A percentile compares a stretch with the other conserved stretches of the same genome.
These are phyloP conservation scores for Tetramorium alpestre DNA, from an alignment of 1,140 invertebrate genomes.

Conservation along the genomic window DNA sequence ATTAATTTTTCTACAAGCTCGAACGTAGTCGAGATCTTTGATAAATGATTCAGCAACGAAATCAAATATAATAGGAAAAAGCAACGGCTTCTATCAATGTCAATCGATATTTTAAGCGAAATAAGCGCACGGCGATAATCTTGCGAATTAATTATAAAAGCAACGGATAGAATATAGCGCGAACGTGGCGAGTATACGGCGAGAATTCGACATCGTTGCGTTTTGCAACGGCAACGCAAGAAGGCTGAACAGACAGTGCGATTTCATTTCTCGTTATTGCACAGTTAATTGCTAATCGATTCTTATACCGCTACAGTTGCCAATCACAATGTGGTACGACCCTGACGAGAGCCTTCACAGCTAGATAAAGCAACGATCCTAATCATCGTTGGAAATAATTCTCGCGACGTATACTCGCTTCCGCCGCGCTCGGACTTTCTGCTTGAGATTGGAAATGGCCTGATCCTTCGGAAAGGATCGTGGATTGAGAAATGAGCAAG, in stretches of 20 bases:
- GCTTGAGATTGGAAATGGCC: conserved; percentile 13
- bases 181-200: conserved; percentile 12
- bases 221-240: conserved; percentile 20
- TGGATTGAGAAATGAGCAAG: not conserved
- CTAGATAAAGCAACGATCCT: conserved; percentile 31
- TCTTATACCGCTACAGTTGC: conserved; percentile 45
- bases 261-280: conserved; percentile 58
- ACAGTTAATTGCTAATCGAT: conserved; percentile 56
- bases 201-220: not conserved
- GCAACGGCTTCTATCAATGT: not conserved
- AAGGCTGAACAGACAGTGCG: conserved; percentile 27
- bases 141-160: conserved; percentile 35
- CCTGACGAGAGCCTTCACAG: conserved; percentile 44
- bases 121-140: conserved; percentile 13
- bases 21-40: not conserved
- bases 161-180: not conserved
- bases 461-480: not conserved
- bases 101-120: not conserved
- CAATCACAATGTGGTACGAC: conserved; percentile 52
- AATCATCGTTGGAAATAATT: conserved; percentile 43
- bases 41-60: not conserved
- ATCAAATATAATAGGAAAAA: not conserved
- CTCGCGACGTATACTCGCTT: conserved; percentile 10
- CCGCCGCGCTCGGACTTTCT: not conserved
- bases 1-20: not conserved